A percentile compares a stretch with the other conserved stretches of the same genome.
These are phyloP conservation scores for Zygaena filipendulae DNA, from an alignment of 2,888 invertebrate genomes.

Conservation along the genomic window DNA sequence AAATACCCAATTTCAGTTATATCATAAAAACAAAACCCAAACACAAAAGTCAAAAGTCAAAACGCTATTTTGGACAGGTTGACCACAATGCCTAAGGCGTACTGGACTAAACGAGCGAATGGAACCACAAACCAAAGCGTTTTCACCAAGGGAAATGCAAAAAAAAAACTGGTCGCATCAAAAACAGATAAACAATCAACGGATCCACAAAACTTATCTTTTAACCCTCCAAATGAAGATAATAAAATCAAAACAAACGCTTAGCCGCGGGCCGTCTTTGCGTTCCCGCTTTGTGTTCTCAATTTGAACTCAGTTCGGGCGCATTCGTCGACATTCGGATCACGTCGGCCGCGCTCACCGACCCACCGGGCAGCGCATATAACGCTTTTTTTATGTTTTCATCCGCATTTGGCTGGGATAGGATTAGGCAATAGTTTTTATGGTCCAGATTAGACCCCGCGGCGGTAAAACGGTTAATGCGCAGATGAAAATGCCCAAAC, in stretches of 20 bases:
- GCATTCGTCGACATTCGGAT: slow-evolving; percentile 21
- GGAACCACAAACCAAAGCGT: no score
- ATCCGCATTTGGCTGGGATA: slow-evolving; percentile 14
- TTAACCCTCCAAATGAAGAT: slow-evolving; percentile 20
- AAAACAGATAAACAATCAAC: no score
- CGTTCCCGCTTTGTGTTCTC: slow-evolving; percentile 20
- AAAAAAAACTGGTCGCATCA: no score
- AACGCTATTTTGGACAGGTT: no score
- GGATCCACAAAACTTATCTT: slow-evolving; percentile 1
- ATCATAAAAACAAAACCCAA: no score
- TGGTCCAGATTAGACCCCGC: slow-evolving; percentile 16
- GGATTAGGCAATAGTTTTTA: slow-evolving; percentile 17
- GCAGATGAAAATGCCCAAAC: slow-evolving; percentile 6
- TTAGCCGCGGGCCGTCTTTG: slow-evolving; percentile 22
- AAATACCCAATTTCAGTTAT: no score
- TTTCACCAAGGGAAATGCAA: no score
- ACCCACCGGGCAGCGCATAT: slow-evolving; percentile 14
- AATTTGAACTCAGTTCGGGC: slow-evolving; percentile 18
- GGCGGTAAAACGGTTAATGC: slow-evolving; percentile 13
- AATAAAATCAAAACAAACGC: slow-evolving; percentile 25
- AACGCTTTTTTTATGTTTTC: slow-evolving; percentile 20
- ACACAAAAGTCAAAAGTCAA: no score
- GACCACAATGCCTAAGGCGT: no score
- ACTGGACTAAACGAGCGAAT: no score
- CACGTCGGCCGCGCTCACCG: slow-evolving; percentile 12